A percentile compares a stretch with the other conserved stretches of the same genome.
Evolutionary conservation across 2,888 invertebrate genomes (phyloP).

Genomic region (Mesorhabditis spiculigera): DNA sequence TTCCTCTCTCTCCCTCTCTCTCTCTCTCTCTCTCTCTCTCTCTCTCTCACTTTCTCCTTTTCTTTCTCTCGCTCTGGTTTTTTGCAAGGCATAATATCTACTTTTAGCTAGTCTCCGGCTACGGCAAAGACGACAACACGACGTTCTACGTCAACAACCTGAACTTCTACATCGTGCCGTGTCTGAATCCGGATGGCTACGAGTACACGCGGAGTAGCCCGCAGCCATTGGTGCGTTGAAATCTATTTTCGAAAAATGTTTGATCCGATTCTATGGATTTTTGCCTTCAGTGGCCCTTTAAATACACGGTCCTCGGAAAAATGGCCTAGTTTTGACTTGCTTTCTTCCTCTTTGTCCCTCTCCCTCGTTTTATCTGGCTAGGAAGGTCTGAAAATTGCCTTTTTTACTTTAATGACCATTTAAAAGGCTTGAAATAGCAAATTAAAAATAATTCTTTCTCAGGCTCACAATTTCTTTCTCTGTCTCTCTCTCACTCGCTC

Average conservation of each 20-base stretch:
- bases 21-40: neutral
- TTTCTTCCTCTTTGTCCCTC: no score
- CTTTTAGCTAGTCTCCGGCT: slow-evolving; percentile 48
- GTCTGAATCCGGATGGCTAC: slow-evolving; percentile 57
- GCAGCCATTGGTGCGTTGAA: slow-evolving; percentile 35
- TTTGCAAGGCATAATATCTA: neutral
- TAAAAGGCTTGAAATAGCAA: no score
- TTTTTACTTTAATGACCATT: no score
- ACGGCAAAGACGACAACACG: slow-evolving; percentile 44
- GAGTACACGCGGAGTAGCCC: slow-evolving; percentile 52
- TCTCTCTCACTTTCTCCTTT: neutral
- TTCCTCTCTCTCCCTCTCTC: neutral
- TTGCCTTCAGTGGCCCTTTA: no score
- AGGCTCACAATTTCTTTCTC: no score
- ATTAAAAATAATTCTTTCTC: no score
- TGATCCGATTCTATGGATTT: no score
- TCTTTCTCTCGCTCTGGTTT: neutral
- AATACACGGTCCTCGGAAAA: no score
- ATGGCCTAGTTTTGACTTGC: no score
- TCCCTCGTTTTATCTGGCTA: no score
- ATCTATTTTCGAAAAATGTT: neutral
- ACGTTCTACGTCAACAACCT: slow-evolving; percentile 49
- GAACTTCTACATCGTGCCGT: slow-evolving; percentile 54
- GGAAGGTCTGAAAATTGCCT: no score
- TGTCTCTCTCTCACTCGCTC: no score